Evolutionary conservation across 92 coral and sea anemone genomes (phyloP), one percentile per base, ranked within the genome.

Genomic region (Phymanthus crucifer): DNA sequence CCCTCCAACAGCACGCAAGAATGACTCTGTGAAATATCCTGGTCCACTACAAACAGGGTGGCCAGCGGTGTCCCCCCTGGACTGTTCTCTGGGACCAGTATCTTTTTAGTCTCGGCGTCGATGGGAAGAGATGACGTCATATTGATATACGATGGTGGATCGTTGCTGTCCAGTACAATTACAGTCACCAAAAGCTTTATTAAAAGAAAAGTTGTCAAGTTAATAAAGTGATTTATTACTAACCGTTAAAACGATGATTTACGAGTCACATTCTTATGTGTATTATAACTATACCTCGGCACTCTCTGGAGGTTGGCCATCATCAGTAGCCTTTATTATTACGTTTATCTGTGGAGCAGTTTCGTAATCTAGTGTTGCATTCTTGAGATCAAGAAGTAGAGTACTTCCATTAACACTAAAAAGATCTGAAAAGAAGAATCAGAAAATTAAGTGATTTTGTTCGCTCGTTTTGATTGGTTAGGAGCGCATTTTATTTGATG

Each of bases 41-140:
- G 89, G 67, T 95, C 99, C 2, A 76, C 84, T 8, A 93, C 98
- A 13, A 91, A 93, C 80, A 93, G 29, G 65, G 83, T 91, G 19
- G 94, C 87, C 85, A 95, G 83, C 85, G 87, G 83, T 32, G 94
- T 93, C 48, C 91, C 89, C 48, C 89, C 84, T 31, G 88, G 82
- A 66, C 96, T 93, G 86, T 95, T 95, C 82, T 95, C 99, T 52
- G 77, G 70, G 40, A 95, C 81, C 66, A 32, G 75, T 64, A 90
- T 73, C 68, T 57, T 79, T 48, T 57, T n/a, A n/a, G n/a, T 73
- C 34, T 16, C 27, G 70, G 26, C 58, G 38, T 35, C 37, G n/a
- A 58, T 33, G 26, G 87, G 26, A 70, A 83, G 83, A 4, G 77
- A 48, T 36, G 97, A 86, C 64, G 40, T 48, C 40, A 92, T 69